Base-by-base conservation (phyloP, 2,888 invertebrate genomes). In the Cenopis cana region DNA sequence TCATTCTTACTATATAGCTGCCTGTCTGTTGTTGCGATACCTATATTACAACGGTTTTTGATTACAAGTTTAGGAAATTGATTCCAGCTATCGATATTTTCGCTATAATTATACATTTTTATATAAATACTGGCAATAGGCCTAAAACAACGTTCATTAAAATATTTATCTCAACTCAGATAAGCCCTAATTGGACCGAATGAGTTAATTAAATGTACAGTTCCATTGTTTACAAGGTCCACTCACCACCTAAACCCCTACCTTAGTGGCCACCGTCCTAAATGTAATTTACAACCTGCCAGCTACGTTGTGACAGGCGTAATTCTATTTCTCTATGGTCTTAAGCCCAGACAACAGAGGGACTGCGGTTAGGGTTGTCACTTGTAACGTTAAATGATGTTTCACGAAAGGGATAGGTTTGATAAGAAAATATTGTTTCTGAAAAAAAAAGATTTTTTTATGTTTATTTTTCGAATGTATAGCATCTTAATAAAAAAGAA, bases 301-400 rank as follows among this genome's bases (percentile, higher is more conserved):
- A 67, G 61, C 49, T 38, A 67, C 61, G 52, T 67, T 71, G 71
- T 71, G 66, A 61, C 71, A 67, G 29, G 66, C 61, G 66, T 67
- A 71, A 71, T 67, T 71, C 66, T 54, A 61, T 71, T 71, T 61
- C 61, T 60, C 71, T 55, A 71, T 71, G 66, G 71, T 67, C 71
- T 41, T 71, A 67, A 67, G 71, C 56, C 55, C 61, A 71, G 66
- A 71, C 61, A 71, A 71, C 70, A 54, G 54, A 60, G 38, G 69
- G 61, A 12, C 49, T 10, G 41, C 20, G 29, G 24, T 18, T 55
- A 66, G 71, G 71, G 56, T 17, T 61, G 61, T 18, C 50, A 61
- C 56, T 54, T 60, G 18, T 36, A 17, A 57, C n/a, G 29, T 24
- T 33, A 14, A 46, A 33, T 60, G 46, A 20, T 60, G 29, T 59